A percentile compares a stretch with the other conserved stretches of the same genome.
These are phyloP conservation scores for Tanytarsus gracilentus DNA, from an alignment of 2,888 invertebrate species.

Conservation along the genomic window DNA sequence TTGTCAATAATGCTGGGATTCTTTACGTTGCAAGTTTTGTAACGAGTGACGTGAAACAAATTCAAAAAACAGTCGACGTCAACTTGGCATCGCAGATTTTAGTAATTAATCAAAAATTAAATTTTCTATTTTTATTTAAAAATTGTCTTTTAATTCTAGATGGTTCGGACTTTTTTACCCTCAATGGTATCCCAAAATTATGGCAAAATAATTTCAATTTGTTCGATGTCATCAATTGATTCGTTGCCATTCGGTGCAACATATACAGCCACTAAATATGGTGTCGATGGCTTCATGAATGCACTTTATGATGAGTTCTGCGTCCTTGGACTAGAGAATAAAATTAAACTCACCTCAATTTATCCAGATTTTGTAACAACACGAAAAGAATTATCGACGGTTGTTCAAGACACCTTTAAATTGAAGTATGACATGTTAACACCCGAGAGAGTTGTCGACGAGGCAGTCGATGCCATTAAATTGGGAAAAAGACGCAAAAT, in stretches of 20 bases:
- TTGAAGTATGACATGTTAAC: no score
- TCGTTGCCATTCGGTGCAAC: background rate
- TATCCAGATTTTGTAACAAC: background rate
- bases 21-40: slow-evolving; percentile 38
- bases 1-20: slow-evolving; percentile 45
- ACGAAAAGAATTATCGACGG: background rate
- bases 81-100: slow-evolving; percentile 44
- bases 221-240: slow-evolving; percentile 38
- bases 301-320: background rate
- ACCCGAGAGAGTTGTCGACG: no score
- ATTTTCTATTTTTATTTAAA: no score
- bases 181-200: slow-evolving; percentile 42
- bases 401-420: no score
- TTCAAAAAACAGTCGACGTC: slow-evolving; percentile 42
- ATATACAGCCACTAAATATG: slow-evolving; percentile 21
- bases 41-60: slow-evolving; percentile 40
- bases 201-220: slow-evolving; percentile 44
- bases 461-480: no score
- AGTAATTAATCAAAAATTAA: no score
- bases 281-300: slow-evolving; percentile 10
- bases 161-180: slow-evolving; percentile 42
- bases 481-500: no score
- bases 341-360: background rate
- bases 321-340: background rate
- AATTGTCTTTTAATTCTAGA: no score